Conservation (phyloP, 2,888 invertebrate genomes). For the Helleia helle region DNA sequence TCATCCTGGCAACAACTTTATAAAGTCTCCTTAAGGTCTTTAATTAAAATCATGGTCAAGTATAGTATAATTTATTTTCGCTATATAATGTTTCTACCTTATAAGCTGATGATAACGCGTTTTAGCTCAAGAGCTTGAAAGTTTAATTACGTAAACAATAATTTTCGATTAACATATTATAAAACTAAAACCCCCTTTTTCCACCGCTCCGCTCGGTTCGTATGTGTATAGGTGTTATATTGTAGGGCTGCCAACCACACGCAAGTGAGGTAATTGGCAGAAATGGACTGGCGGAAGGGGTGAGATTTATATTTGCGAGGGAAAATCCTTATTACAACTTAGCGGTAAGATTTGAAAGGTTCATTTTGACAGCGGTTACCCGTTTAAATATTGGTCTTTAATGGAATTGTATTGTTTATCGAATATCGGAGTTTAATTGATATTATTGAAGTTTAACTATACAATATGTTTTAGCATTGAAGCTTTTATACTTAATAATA, state of each 20-base stretch:
- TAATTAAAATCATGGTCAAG: too few relatives aligned
- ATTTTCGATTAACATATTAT: too few relatives aligned
- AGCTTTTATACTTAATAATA: too few relatives aligned
- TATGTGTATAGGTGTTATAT: slow-evolving; percentile 25
- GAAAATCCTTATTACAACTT: background rate
- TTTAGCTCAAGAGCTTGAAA: too few relatives aligned
- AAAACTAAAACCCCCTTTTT: slow-evolving; percentile 26
- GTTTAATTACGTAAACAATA: too few relatives aligned
- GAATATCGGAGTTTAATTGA: too few relatives aligned
- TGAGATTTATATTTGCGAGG: slow-evolving; percentile 20
- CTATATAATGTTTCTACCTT: too few relatives aligned
- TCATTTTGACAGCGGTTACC: background rate
- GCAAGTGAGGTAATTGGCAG: slow-evolving; percentile 35
- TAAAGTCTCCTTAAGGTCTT: too few relatives aligned
- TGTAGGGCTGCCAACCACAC: slow-evolving; percentile 50
- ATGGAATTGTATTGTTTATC: background rate
- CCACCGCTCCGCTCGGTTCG: slow-evolving; percentile 26
- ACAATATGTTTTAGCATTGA: background rate
- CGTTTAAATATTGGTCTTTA: background rate
- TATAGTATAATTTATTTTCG: too few relatives aligned
- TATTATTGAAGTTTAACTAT: too few relatives aligned
- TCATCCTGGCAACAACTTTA: too few relatives aligned
- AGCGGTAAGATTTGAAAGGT: background rate
- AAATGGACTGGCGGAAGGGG: slow-evolving; percentile 26
- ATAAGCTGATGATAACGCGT: too few relatives aligned